A percentile compares a stretch with the other conserved stretches of the same genome.
Conservation (phyloP, 2,888 invertebrate species). For the Sericinus montela region DNA sequence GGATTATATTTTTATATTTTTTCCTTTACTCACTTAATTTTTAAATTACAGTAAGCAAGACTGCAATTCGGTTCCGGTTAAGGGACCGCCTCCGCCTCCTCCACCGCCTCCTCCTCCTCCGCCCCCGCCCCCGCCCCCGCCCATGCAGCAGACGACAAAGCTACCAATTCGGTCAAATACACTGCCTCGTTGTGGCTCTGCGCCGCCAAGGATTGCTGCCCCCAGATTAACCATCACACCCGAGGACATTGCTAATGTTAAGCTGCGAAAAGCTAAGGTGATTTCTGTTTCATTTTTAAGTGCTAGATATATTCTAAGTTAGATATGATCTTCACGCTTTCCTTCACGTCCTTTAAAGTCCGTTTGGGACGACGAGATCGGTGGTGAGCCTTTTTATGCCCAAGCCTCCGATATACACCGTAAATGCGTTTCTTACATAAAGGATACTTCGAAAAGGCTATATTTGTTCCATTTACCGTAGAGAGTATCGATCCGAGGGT, state of each 20-base stretch:
- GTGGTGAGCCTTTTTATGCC: too few relatives aligned
- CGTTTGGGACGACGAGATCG: too few relatives aligned
- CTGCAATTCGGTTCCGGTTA: conserved; percentile 22
- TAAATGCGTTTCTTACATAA: too few relatives aligned
- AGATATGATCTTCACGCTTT: too few relatives aligned
- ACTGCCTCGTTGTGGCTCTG: conserved; percentile 61
- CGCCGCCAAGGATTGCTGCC: conserved; percentile 52
- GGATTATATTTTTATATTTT: too few relatives aligned
- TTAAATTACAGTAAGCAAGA: conserved; percentile 32
- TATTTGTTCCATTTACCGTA: too few relatives aligned
- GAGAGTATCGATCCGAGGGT: too few relatives aligned
- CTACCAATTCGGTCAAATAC: conserved; percentile 49
- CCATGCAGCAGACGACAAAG: conserved; percentile 34
- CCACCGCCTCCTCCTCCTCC: conserved; percentile 54
- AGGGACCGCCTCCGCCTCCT: conserved; percentile 34
- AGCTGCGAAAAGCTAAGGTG: conserved; percentile 66
- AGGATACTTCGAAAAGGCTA: too few relatives aligned
- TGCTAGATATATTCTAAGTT: too few relatives aligned
- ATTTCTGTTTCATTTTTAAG: too few relatives aligned
- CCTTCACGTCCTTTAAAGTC: too few relatives aligned
- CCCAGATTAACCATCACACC: conserved; percentile 66
- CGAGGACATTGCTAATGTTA: conserved; percentile 69
- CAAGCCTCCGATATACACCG: too few relatives aligned
- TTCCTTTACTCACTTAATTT: neutral
- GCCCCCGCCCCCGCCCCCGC: conserved; percentile 48